Evolutionary conservation across 1,140 invertebrate species (phyloP), one percentile per base, ranked within the genome.

Genomic region (Lepidurus packardi): DNA sequence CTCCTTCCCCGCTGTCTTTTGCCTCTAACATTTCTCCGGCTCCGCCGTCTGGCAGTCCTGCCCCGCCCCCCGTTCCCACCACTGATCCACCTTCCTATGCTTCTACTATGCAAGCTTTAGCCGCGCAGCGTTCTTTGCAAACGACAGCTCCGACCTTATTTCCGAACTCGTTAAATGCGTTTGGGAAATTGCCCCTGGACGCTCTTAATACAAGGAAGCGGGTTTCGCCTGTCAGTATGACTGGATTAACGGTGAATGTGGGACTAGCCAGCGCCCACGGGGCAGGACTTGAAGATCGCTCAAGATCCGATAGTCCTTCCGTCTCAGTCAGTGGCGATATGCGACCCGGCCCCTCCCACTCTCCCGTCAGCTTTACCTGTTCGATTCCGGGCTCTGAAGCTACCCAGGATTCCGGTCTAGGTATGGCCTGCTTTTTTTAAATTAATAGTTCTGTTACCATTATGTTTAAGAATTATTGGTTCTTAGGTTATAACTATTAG

Each of bases 51-150:
- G 77, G 75, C 79, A 47, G 74, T 77, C 47, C 77, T 47, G 75
- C 78, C 44, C 25, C 75, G 11, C 25, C 75, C 1, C 47, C n/a
- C 25, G 42, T 78, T 42, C 93, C 92, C 9, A 94, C 93, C 24
- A 94, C 93, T 8, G 94, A 96, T 83, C 94, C 94, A 0, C 94
- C 94, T 0, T 95, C 94, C 83, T 96, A 96, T 83, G 93, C 93
- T 1, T 94, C 92, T 79, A 94, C 93, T 7, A 95, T 96, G 91
- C 94, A 95, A 74, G 78, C 75, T 42, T 43, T 47, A n/a, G 43
- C 78, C 43, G 42, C 78, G 11, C 73, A 43, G 11, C 16, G 43
- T 34, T 43, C 80, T 16, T 24, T 73, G n/a, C 73, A 47, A 41
- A 45, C 79, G 8, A 76, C 53, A 10, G 41, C 78, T 13, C 43